Conservation (phyloP, 2,797 vertebrate genomes). For the Neostethus bicornis region DNA sequence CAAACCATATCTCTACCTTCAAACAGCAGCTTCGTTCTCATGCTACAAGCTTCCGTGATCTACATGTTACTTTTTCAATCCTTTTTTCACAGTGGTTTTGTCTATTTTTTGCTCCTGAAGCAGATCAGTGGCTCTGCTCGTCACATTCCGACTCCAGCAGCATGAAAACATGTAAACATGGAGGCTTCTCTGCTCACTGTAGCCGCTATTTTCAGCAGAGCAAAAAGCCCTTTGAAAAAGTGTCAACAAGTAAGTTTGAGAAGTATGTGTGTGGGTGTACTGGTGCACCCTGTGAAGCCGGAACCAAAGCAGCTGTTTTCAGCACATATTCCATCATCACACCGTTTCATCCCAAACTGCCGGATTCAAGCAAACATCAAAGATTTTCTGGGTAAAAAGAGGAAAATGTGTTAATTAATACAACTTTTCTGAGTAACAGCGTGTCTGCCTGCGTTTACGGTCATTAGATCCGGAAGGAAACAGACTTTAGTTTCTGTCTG, state of each 20-base stretch:
- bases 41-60: too few species aligned
- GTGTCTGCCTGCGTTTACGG: too few species aligned
- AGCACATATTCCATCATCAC: neutral
- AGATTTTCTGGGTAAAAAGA: neutral
- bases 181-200: conserved; percentile 12
- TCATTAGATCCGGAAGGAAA: too few species aligned
- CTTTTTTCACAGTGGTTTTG: too few species aligned
- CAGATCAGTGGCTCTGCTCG: too few species aligned
- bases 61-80: too few species aligned
- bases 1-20: conserved; percentile 14
- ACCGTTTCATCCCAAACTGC: conserved; percentile 18
- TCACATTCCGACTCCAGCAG: neutral
- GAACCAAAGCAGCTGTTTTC: conserved; percentile 7
- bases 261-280: conserved; percentile 26
- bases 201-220: conserved; percentile 6
- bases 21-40: too few species aligned
- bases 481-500: too few species aligned
- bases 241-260: conserved; percentile 23
- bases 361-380: neutral
- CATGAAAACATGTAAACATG: conserved; percentile 2
- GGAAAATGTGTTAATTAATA: neutral
- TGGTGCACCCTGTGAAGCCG: conserved; percentile 23
- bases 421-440: too few species aligned
- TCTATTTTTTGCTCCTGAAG: too few species aligned
- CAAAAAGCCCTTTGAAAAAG: conserved; percentile 23